A percentile compares a stretch with the other conserved stretches of the same genome.
Evolutionary conservation across 2,113 vertebrate species (phyloP).

Genomic region (Aramus guarauna): DNA sequence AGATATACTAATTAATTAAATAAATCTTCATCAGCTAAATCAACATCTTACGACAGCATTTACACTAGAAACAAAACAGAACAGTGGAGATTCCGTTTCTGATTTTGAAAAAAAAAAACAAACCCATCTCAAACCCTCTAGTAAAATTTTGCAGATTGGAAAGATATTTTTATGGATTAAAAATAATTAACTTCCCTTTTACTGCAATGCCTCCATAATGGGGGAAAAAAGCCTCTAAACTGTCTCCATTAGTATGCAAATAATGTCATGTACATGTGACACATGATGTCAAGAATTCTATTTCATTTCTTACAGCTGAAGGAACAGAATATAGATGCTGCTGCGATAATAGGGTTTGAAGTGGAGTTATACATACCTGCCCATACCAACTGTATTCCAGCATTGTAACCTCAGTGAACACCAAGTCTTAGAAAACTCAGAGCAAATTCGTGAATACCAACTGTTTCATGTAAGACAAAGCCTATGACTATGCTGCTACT

Average conservation of each 20-base stretch:
- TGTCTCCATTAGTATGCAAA: constrained; percentile 8
- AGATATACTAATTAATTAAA: neutral
- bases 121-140: neutral
- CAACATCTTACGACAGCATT: neutral
- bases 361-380: constrained; percentile 85
- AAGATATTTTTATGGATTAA: neutral
- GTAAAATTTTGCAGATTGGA: neutral
- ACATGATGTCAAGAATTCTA: constrained; percentile 52
- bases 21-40: neutral
- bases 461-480: constrained; percentile 68
- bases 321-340: constrained; percentile 22
- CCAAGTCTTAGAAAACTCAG: constrained; percentile 56
- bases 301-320: constrained; percentile 58
- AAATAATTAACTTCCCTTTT: neutral
- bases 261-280: constrained; percentile 40
- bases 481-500: constrained; percentile 54
- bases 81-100: neutral
- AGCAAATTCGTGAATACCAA: constrained; percentile 50
- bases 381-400: constrained; percentile 97
- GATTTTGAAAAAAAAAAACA: neutral
- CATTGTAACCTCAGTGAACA: constrained; percentile 78
- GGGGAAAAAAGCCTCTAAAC: neutral
- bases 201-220: neutral
- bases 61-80: neutral
- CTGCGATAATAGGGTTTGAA: constrained; percentile 18